Evolutionary conservation across 1,140 invertebrate species (phyloP).

Genomic region (Drosophila melanica): DNA sequence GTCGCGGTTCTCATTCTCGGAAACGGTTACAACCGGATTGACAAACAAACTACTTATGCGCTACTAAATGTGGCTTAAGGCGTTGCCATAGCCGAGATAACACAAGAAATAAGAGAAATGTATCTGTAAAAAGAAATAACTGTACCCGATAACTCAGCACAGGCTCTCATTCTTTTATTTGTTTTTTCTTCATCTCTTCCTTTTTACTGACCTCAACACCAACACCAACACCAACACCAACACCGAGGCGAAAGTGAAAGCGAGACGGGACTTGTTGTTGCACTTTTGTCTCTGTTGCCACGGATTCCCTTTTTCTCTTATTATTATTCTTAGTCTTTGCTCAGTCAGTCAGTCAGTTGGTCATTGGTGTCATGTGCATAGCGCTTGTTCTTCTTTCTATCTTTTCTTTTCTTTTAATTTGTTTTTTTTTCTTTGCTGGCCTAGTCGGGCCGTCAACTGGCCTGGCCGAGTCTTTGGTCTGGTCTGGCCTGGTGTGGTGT

Average conservation of each 20-base stretch:
- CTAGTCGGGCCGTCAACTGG: conserved; percentile 21
- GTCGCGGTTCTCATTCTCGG: conserved; percentile 60
- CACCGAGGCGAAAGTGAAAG: neutral
- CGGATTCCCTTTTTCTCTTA: neutral
- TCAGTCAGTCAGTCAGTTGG: conserved; percentile 76
- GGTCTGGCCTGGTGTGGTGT: conserved; percentile 3
- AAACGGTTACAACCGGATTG: conserved; percentile 59
- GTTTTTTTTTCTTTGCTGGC: neutral
- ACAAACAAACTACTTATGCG: conserved; percentile 26
- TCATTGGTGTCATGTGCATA: conserved; percentile 78
- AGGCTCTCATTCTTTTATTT: neutral
- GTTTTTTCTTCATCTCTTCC: neutral
- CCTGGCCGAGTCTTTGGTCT: neutral
- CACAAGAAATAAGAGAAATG: neutral
- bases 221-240: neutral
- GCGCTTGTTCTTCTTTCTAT: conserved; percentile 3
- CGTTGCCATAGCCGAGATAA: conserved; percentile 16
- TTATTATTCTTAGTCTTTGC: conserved; percentile 34
- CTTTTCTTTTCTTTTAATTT: neutral
- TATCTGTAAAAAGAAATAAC: neutral
- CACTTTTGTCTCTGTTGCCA: conserved; percentile 12
- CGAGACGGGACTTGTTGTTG: neutral
- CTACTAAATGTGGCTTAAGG: conserved; percentile 21
- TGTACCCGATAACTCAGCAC: conserved; percentile 9
- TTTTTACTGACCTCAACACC: neutral